Percentiles rank a stretch among this genome's conserved stretches.
Conservation (phyloP, 1,140 invertebrate genomes). For the Cardiocondyla obscurior region DNA sequence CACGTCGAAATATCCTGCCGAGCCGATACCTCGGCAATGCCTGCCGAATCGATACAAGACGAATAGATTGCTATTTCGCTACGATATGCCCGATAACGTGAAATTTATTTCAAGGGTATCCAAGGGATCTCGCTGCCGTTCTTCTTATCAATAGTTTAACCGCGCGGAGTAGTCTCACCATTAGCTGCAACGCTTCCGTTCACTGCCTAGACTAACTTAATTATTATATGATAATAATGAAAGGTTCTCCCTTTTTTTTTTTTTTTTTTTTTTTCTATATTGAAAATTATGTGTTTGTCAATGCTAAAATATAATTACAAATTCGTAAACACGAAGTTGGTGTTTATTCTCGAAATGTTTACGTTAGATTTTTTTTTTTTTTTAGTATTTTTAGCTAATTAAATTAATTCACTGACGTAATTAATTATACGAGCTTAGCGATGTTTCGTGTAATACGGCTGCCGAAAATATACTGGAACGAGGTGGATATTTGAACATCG, state of each 20-base stretch:
- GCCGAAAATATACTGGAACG: neutral
- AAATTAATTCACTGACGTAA: conserved; percentile 4
- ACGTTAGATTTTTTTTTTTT: neutral
- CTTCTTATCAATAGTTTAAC: neutral
- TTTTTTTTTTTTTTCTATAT: neutral
- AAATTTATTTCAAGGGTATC: conserved; percentile 12
- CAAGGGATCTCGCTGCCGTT: neutral
- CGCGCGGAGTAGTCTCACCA: neutral
- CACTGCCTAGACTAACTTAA: neutral
- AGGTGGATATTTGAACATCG: conserved; percentile 31
- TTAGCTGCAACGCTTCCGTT: no score
- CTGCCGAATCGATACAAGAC: conserved; percentile 31
- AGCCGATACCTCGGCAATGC: conserved; percentile 10
- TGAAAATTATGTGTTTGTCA: neutral
- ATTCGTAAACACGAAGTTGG: neutral
- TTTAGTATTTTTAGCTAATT: conserved; percentile 9
- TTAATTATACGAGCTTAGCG: neutral
- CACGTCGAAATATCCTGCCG: conserved; percentile 40
- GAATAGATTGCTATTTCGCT: conserved; percentile 25
- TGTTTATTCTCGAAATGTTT: conserved; percentile 1
- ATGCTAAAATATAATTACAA: conserved; percentile 14
- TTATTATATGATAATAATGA: neutral
- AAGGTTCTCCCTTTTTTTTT: neutral
- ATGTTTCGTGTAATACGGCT: neutral
- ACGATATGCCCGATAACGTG: neutral